These are phyloP conservation scores for Antigone vipio DNA, from an alignment of 2,113 vertebrate species.

Conservation along the genomic window DNA sequence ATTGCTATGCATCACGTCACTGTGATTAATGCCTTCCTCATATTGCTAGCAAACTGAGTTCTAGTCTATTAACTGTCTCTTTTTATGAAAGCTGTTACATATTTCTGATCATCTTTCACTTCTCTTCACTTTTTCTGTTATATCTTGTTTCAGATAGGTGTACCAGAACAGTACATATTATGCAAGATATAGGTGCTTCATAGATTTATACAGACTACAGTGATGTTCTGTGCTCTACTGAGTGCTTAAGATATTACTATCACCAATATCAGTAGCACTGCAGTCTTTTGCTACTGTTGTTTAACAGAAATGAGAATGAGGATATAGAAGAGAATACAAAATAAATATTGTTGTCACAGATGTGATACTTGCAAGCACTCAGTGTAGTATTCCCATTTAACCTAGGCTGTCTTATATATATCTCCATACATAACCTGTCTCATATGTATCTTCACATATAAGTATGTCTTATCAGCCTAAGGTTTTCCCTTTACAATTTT, in stretches of 20 bases:
- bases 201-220: neutral
- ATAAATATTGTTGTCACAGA: neutral
- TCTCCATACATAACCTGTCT: neutral
- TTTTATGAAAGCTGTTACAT: constrained; percentile 17
- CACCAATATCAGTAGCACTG: neutral
- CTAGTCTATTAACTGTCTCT: constrained; percentile 44
- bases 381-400: neutral
- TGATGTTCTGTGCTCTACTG: neutral
- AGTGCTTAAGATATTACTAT: neutral
- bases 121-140: neutral
- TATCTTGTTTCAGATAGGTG: neutral
- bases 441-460: neutral
- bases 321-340: neutral
- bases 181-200: neutral
- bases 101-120: constrained; percentile 23
- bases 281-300: neutral
- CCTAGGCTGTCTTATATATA: neutral
- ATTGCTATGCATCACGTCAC: neutral
- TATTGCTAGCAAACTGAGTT: constrained; percentile 22
- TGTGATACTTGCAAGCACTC: neutral
- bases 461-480: neutral
- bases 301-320: neutral
- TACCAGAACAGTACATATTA: neutral
- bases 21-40: constrained; percentile 30
- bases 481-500: neutral